Base-by-base conservation (phyloP, 1,140 invertebrate genomes). In the Epicauta chinensis region DNA sequence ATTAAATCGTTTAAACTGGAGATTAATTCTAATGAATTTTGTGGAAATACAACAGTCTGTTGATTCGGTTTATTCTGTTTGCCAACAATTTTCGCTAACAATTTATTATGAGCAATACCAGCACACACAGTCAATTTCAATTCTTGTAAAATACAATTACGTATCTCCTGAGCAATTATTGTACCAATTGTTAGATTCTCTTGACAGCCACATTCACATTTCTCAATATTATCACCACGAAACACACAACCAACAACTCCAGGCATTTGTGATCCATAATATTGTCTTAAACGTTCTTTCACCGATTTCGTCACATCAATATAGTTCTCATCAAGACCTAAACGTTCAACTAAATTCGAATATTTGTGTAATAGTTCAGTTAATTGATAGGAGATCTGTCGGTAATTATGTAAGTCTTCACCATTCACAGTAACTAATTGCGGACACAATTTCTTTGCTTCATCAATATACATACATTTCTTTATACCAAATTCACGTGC, bases 271-370 rank as follows among this genome's bases (percentile, higher is more conserved):
- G n/a, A n/a, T 56, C 41, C 63, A 61, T 48, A 67, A 23, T 23
- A 2, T 43, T 62, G 29, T 57, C 71, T 69, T 32, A 75, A 55
- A 48, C 67, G 72, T 52, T 80, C 74, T 46, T 79, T 72, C 13
- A 88, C 78, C 56, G 86, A 61, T 10, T 80, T 75, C 50, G 84
- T 82, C 49, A 88, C 80, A 73, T 90, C 87, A 58, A 89, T 72
- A 65, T 77, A 89, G 65, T 85, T 87, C 64, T 90, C 87, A 71
- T 90, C 87, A 53, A 89, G 75, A n/a, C 86, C 86, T 36, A 89
- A 71, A 61, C 84, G 81, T 68, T 89, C 87, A 0, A 89, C 84
- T 39, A 79, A 70, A 23, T 78, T 74, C 39, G 82, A 83, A 69
- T 81, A 87, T 56, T 76, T 76, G 23, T 82, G 78, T 54, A 89